These are phyloP conservation scores for Scolopax rusticola DNA, from an alignment of 2,797 vertebrate genomes.

Conservation along the genomic window DNA sequence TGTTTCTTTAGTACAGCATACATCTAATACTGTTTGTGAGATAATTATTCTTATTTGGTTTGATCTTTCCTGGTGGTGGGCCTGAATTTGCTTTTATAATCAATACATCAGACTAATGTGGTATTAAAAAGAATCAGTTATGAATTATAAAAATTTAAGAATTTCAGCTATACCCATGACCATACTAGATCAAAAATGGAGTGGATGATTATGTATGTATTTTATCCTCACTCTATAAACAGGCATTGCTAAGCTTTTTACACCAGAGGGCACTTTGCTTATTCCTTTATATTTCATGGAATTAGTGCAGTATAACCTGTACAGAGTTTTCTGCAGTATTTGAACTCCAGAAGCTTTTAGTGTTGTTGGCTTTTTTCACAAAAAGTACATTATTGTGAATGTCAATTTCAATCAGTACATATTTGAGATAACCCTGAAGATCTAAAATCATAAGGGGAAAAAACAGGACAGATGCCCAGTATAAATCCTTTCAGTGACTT, in stretches of 20 bases:
- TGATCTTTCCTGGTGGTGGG: neutral
- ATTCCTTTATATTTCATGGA: neutral
- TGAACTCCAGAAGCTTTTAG: neutral
- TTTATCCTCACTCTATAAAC: neutral
- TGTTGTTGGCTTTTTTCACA: neutral
- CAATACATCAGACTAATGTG: neutral
- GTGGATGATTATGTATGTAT: neutral
- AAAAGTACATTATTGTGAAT: neutral
- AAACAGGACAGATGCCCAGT: neutral
- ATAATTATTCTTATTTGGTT: neutral
- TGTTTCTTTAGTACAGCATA: neutral
- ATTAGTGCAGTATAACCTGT: neutral
- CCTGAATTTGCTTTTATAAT: neutral
- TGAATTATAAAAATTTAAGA: neutral
- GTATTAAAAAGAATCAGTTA: neutral
- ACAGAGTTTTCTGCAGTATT: neutral
- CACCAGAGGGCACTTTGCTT: conserved; percentile 22
- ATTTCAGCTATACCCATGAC: neutral
- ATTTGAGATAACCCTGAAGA: neutral
- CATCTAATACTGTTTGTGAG: neutral
- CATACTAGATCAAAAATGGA: neutral
- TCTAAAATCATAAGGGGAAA: neutral
- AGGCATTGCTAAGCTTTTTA: neutral
- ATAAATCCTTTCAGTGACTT: neutral
- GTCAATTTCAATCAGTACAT: neutral